phyloP scores from a whole-genome alignment of 2,888 invertebrate genomes.

The Pterobdella sp. region DNA sequence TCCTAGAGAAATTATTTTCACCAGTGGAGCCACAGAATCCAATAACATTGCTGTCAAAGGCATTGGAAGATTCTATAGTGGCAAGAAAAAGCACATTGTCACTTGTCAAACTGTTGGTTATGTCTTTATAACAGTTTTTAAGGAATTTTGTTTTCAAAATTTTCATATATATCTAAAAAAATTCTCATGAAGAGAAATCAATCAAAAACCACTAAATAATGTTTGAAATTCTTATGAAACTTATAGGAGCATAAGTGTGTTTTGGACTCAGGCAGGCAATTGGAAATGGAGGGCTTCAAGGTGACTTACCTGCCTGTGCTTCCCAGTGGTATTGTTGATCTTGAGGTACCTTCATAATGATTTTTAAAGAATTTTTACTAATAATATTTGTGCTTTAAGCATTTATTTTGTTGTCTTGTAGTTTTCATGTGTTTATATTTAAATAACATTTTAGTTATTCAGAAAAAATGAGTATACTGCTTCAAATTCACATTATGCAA shows the following conservation, averaged over 20 bases:
- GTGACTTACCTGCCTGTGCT: conserved; percentile 91
- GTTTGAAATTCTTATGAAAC: neutral
- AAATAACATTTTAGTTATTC: no score
- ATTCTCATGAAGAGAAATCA: neutral
- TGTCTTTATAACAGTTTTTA: conserved; percentile 11
- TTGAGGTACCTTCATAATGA: conserved; percentile 58
- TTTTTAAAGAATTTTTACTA: neutral
- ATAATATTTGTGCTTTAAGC: neutral
- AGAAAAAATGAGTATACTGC: no score
- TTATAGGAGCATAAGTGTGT: conserved; percentile 95
- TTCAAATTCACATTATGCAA: no score
- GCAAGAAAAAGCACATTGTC: conserved; percentile 85
- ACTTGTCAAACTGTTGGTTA: conserved; percentile 82
- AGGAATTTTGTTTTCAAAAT: no score
- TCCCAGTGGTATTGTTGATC: conserved; percentile 68
- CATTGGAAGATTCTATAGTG: conserved; percentile 84
- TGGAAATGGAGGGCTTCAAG: conserved; percentile 87
- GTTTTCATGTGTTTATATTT: no score
- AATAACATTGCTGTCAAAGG: conserved; percentile 97
- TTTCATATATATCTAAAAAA: neutral
- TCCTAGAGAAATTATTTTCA: conserved; percentile 92
- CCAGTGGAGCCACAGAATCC: conserved; percentile 96
- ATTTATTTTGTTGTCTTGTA: neutral
- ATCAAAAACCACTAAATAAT: neutral
- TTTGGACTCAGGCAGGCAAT: conserved; percentile 85